A percentile compares a stretch with the other conserved stretches of the same genome.
Conservation (phyloP, 2,888 invertebrate genomes). For the Lasioglossum figueresi region DNA sequence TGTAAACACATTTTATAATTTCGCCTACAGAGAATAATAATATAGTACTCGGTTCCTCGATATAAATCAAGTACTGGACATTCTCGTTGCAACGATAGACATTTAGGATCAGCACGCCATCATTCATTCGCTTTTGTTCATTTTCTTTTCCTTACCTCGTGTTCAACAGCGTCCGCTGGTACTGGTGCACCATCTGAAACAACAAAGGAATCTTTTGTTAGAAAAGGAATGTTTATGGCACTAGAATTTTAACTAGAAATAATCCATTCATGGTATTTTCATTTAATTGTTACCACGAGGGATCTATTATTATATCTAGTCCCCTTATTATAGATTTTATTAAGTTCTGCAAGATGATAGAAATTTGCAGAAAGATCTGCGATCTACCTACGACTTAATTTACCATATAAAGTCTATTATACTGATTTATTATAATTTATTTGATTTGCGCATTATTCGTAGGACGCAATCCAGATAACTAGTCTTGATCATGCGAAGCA, state of each 20-base stretch:
- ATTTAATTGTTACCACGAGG: not conserved
- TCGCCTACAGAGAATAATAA: slow-evolving; percentile 9
- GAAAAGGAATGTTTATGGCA: not conserved
- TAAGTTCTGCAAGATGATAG: not conserved
- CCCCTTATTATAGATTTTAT: not conserved
- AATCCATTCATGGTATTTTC: not conserved
- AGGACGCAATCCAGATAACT: slow-evolving; percentile 27
- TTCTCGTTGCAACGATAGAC: slow-evolving; percentile 26
- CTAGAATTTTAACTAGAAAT: not conserved
- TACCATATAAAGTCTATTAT: not conserved
- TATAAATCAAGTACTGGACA: slow-evolving; percentile 36
- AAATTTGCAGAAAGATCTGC: not conserved
- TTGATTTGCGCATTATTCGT: not conserved
- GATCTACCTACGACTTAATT: not conserved
- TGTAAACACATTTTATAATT: slow-evolving; percentile 16
- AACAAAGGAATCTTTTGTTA: slow-evolving; percentile 46
- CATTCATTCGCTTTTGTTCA: slow-evolving; percentile 18
- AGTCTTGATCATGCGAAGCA: not conserved
- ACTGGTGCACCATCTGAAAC: slow-evolving; percentile 80
- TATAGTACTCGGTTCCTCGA: slow-evolving; percentile 10
- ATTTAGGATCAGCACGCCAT: slow-evolving; percentile 12
- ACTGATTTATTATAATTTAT: not conserved
- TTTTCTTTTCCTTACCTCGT: slow-evolving; percentile 73
- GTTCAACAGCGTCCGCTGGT: slow-evolving; percentile 70
- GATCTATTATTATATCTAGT: not conserved